A percentile compares a stretch with the other conserved stretches of the same genome.
phyloP scores from a whole-genome alignment of 1,140 invertebrate genomes.

The Fopius arisanus region DNA sequence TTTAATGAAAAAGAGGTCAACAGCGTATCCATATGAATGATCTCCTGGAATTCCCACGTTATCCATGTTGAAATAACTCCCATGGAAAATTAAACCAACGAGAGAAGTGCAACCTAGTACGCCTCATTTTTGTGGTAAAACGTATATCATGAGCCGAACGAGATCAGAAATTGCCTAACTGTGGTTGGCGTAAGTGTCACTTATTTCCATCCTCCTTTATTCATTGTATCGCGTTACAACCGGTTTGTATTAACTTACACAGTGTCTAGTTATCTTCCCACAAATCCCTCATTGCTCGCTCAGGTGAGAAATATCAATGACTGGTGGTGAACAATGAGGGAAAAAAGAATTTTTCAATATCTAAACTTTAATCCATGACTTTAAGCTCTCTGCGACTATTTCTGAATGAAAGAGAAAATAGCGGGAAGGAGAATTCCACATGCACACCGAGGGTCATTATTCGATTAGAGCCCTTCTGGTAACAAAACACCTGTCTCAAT shows the following conservation, averaged over 20 bases:
- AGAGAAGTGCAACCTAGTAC: not conserved
- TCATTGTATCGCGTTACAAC: not conserved
- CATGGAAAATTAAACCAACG: not conserved
- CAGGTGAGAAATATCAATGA: constrained; percentile 33
- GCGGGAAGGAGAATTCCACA: not conserved
- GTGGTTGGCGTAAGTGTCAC: not conserved
- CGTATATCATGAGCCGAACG: not conserved
- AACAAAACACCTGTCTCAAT: constrained; percentile 2
- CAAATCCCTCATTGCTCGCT: not conserved
- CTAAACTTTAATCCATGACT: not conserved
- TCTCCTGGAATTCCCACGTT: not conserved
- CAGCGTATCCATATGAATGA: no score
- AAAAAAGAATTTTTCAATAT: not conserved
- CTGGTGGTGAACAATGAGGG: not conserved
- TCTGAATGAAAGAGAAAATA: not conserved
- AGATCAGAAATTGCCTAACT: not conserved
- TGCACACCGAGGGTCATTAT: not conserved
- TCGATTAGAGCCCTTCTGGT: constrained; percentile 18
- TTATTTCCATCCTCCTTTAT: constrained; percentile 2
- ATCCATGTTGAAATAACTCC: not conserved
- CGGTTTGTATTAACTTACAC: constrained; percentile 10
- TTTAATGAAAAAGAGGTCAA: no score
- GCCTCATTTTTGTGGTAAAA: not conserved
- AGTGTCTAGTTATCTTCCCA: not conserved
- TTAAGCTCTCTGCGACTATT: not conserved